Conservation (phyloP, 2,888 invertebrate species). For the Camptogramma bilineatum region DNA sequence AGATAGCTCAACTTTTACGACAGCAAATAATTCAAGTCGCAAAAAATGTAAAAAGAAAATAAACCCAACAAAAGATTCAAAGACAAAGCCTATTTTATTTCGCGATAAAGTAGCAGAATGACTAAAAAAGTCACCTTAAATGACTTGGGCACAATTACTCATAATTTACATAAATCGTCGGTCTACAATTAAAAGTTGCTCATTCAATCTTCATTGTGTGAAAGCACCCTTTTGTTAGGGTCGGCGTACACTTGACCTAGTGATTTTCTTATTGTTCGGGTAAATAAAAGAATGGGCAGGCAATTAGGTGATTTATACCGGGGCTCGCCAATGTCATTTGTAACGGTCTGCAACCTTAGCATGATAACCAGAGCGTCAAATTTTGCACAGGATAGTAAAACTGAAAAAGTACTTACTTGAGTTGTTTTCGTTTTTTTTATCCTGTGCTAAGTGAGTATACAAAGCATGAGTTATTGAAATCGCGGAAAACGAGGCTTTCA, state of each 20-base stretch:
- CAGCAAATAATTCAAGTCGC: neutral
- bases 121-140: slow-evolving; percentile 33
- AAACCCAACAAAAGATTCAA: slow-evolving; percentile 1
- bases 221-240: slow-evolving; percentile 24
- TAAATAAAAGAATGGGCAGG: slow-evolving; percentile 19
- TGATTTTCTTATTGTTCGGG: slow-evolving; percentile 20
- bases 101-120: slow-evolving; percentile 15
- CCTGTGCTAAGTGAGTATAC: too few relatives aligned
- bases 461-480: too few relatives aligned
- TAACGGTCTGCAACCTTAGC: neutral
- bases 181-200: slow-evolving; percentile 26
- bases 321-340: neutral
- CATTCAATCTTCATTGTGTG: slow-evolving; percentile 29
- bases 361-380: neutral
- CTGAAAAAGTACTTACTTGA: too few relatives aligned
- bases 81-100: slow-evolving; percentile 20
- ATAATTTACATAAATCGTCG: slow-evolving; percentile 44
- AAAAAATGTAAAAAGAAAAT: neutral
- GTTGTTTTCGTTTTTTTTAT: too few relatives aligned
- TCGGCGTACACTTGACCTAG: slow-evolving; percentile 18
- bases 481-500: too few relatives aligned
- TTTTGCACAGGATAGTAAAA: too few relatives aligned
- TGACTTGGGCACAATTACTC: slow-evolving; percentile 40
- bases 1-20: too few relatives aligned
- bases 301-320: slow-evolving; percentile 10